Evolutionary conservation across 2,797 vertebrate genomes (phyloP), one percentile per base, ranked within the genome.

Genomic region (Macrochelys suwanniensis): DNA sequence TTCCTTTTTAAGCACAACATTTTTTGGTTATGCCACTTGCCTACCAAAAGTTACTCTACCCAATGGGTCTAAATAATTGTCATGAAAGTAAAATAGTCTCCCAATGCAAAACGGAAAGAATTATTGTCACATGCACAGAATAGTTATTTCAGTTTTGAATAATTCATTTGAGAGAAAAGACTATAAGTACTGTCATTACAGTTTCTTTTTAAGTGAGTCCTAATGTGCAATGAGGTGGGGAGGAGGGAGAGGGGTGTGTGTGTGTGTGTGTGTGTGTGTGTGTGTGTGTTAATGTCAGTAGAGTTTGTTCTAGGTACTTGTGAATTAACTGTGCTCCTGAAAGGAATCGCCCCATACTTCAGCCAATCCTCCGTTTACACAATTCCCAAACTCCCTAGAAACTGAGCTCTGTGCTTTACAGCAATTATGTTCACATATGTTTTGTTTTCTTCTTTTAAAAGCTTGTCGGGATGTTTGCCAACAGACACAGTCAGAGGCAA

Each of bases 161-260:
- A 71, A 23, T 42, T 94, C 94, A 51, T 89, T 80, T 68, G 61
- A 88, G 79, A 79, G 78, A 83, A 94, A 93, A 97, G 68, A n/a
- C 61, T 91, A 85, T 50, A n/a, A 56, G 76, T 90, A 6, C n/a
- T 23, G 61, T 76, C 2, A 53, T 57, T 96, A 85, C 5, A 80
- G 89, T 95, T 94, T 50, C 82, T 94, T 95, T 91, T 71, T 81
- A 83, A 92, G 33, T 89, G 13, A 0, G 1, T 26, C 11, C 31
- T 56, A 57, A 0, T 2, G 2, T 47, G 56, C 49, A 54, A 26
- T n/a, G 61, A 28, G 74, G 51, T 76, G 42, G 17, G 8, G 10
- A 4, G 61, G 61, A 10, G 68, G 9, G 68, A n/a, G 68, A 25
- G 68, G 12, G 11, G 21, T 71, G n/a, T 10, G 33, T 17, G 33